phyloP scores from a whole-genome alignment of 92 coral and sea anemone species.

The Porites evermanni region DNA sequence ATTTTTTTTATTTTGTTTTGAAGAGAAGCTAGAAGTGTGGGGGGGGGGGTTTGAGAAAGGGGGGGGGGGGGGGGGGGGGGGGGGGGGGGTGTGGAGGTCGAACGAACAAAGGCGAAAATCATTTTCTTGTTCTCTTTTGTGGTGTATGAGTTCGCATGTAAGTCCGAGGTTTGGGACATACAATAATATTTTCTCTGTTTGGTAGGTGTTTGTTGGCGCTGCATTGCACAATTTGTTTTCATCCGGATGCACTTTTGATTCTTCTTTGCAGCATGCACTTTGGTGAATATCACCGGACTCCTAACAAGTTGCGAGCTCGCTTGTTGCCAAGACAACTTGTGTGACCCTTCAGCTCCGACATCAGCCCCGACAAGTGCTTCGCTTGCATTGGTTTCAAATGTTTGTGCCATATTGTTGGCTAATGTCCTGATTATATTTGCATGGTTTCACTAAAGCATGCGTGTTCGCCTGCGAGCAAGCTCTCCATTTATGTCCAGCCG shows the following conservation, averaged over 20 bases:
- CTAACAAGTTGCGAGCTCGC: slow-evolving; percentile 35
- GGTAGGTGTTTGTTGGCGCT: neutral
- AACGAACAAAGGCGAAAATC: too few species aligned
- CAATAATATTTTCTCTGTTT: too few species aligned
- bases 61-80: too few species aligned
- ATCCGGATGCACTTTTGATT: neutral
- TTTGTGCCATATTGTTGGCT: neutral
- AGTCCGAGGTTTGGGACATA: too few species aligned
- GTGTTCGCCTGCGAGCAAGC: neutral
- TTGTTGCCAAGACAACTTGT: slow-evolving; percentile 51
- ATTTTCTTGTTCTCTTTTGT: too few species aligned
- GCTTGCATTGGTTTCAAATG: neutral
- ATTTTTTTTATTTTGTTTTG: too few species aligned
- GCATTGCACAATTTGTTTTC: neutral
- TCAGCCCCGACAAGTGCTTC: neutral
- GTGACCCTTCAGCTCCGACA: slow-evolving; percentile 11
- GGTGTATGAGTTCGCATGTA: too few species aligned
- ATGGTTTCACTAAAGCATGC: neutral
- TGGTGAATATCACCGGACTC: slow-evolving; percentile 24
- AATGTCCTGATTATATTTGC: neutral
- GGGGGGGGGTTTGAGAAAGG: too few species aligned
- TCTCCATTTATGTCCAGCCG: too few species aligned
- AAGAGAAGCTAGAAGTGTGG: too few species aligned
- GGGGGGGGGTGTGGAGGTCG: too few species aligned
- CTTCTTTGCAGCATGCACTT: slow-evolving; percentile 1